Percentiles rank a stretch among this genome's conserved stretches.
Evolutionary conservation across 2,888 invertebrate species (phyloP).

Genomic region (Melanophora roralis): DNA sequence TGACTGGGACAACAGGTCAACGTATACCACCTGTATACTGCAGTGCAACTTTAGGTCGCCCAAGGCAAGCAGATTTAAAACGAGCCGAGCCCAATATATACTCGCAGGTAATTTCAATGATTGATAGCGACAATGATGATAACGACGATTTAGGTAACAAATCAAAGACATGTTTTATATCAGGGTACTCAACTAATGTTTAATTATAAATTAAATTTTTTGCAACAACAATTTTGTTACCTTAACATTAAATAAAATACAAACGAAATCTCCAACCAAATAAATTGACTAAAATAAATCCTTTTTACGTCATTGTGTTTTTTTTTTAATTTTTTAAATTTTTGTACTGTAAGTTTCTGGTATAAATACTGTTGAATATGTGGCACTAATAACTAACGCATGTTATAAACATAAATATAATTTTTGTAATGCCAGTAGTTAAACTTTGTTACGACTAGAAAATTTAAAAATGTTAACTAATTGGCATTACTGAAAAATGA

Average conservation of each 20-base stretch:
- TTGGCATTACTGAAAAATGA: too few species aligned
- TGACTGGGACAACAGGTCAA: constrained; percentile 67
- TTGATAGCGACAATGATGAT: constrained; percentile 71
- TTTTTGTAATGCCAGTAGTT: too few species aligned
- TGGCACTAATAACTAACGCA: too few species aligned
- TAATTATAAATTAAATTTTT: constrained; percentile 18
- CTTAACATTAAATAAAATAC: not conserved
- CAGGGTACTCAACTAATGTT: constrained; percentile 71
- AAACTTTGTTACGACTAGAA: too few species aligned
- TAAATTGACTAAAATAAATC: not conserved
- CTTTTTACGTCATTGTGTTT: not conserved
- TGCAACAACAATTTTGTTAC: not conserved
- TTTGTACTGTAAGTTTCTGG: too few species aligned
- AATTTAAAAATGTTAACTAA: too few species aligned
- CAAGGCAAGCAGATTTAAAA: constrained; percentile 75
- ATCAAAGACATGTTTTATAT: constrained; percentile 40
- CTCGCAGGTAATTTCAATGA: constrained; percentile 77
- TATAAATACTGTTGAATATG: too few species aligned
- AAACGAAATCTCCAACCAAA: not conserved
- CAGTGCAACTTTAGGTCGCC: constrained; percentile 77
- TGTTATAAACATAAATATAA: too few species aligned
- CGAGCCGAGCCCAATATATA: constrained; percentile 77
- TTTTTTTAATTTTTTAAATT: not conserved
- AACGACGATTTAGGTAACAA: constrained; percentile 55
- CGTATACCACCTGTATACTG: constrained; percentile 74